Evolutionary conservation across 2,113 vertebrate species (phyloP).

Genomic region (Bujurquina vittata): DNA sequence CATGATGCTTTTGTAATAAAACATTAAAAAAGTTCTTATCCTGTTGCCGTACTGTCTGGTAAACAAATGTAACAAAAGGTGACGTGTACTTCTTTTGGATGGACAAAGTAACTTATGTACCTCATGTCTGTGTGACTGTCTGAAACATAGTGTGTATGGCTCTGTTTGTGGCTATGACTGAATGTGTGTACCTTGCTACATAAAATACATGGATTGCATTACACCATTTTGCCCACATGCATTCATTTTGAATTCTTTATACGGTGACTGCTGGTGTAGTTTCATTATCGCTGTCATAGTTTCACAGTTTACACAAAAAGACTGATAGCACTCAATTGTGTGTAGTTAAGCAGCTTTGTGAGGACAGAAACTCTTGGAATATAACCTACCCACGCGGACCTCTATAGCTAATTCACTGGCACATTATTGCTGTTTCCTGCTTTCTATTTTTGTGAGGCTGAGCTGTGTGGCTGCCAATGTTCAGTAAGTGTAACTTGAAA

Average conservation of each 20-base stretch:
- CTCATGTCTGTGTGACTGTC: not conserved
- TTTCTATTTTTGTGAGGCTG: not conserved
- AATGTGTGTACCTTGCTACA: not conserved
- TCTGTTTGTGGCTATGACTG: not conserved
- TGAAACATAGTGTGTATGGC: not conserved
- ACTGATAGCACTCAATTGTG: too few species aligned
- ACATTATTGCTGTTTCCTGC: too few species aligned
- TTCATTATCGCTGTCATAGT: not conserved
- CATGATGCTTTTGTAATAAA: constrained; percentile 71
- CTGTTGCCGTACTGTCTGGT: not conserved
- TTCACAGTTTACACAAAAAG: too few species aligned
- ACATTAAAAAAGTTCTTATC: not conserved
- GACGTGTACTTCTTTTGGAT: not conserved
- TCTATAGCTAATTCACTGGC: too few species aligned
- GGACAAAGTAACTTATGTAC: not conserved
- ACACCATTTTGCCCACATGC: not conserved
- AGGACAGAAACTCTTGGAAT: too few species aligned
- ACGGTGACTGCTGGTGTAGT: not conserved
- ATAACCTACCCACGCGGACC: too few species aligned
- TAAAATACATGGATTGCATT: not conserved
- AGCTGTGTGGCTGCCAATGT: not conserved
- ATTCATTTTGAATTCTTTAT: not conserved
- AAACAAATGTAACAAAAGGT: not conserved
- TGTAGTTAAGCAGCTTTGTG: too few species aligned
- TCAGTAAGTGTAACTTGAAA: not conserved